Evolutionary conservation across 2,113 vertebrate genomes (phyloP).

Genomic region (Nestor notabilis): DNA sequence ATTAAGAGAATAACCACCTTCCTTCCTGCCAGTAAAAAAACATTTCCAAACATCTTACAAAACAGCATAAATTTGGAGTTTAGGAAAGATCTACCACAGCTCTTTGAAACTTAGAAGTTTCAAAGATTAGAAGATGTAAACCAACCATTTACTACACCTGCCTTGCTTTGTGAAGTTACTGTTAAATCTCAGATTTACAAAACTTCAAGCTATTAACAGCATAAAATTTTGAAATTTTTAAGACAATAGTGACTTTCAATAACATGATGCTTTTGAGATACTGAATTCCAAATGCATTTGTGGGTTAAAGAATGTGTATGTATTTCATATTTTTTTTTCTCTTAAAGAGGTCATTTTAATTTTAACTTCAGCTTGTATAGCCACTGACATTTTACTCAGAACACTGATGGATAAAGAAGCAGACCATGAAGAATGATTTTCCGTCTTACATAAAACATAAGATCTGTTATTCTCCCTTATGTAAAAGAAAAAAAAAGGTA

Average conservation of each 20-base stretch:
- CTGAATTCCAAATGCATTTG: background rate
- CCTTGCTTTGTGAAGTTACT: background rate
- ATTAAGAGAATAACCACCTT: background rate
- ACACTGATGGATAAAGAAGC: background rate
- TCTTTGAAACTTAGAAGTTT: background rate
- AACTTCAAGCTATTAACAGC: background rate
- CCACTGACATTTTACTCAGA: background rate
- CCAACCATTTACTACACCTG: background rate
- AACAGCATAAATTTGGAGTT: background rate
- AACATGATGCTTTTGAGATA: background rate
- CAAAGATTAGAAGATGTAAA: background rate
- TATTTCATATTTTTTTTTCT: background rate
- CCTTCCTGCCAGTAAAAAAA: background rate
- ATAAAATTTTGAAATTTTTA: background rate
- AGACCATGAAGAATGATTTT: background rate
- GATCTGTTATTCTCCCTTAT: background rate
- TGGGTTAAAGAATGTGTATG: background rate
- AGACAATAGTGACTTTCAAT: background rate
- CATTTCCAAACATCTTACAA: background rate
- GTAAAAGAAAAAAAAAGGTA: background rate
- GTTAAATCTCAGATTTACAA: background rate
- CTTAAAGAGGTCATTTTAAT: background rate
- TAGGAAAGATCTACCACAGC: background rate
- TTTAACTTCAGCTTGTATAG: background rate
- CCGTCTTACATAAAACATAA: background rate